phyloP scores from a whole-genome alignment of 2,888 invertebrate genomes.

The Eupithecia subfuscata region DNA sequence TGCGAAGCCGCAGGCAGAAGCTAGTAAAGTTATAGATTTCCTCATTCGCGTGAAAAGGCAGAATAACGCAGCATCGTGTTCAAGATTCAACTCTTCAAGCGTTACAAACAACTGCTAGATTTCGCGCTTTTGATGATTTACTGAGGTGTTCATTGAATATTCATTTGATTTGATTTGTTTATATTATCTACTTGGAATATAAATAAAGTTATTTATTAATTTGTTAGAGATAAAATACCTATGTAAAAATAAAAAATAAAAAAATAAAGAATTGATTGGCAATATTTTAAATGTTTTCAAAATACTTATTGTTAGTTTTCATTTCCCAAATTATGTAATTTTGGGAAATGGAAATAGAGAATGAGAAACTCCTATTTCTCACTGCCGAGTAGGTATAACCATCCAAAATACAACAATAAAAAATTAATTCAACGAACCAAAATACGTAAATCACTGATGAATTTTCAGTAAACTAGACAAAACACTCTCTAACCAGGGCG shows the following conservation, averaged over 20 bases:
- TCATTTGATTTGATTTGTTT: slow-evolving; percentile 34
- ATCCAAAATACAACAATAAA: background rate
- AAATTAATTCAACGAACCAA: background rate
- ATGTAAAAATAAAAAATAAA: no score
- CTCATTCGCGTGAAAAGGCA: background rate
- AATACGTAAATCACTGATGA: background rate
- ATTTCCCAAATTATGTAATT: no score
- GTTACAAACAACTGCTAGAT: slow-evolving; percentile 56
- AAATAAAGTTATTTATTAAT: background rate
- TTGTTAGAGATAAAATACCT: background rate
- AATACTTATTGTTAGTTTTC: background rate
- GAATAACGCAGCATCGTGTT: background rate
- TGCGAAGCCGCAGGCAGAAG: background rate
- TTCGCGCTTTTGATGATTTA: slow-evolving; percentile 60
- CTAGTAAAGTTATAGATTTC: background rate
- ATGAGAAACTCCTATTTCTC: background rate
- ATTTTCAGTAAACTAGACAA: background rate
- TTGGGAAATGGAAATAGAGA: background rate
- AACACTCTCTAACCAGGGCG: background rate
- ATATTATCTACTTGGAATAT: no score
- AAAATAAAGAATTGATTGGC: background rate
- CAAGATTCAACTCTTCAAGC: slow-evolving; percentile 10
- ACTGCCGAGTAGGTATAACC: background rate
- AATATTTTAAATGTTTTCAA: background rate
- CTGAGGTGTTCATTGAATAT: slow-evolving; percentile 55